A percentile compares a stretch with the other conserved stretches of the same genome.
phyloP scores from a whole-genome alignment of 2,888 invertebrate genomes.

The Nemotelus nigrinus region DNA sequence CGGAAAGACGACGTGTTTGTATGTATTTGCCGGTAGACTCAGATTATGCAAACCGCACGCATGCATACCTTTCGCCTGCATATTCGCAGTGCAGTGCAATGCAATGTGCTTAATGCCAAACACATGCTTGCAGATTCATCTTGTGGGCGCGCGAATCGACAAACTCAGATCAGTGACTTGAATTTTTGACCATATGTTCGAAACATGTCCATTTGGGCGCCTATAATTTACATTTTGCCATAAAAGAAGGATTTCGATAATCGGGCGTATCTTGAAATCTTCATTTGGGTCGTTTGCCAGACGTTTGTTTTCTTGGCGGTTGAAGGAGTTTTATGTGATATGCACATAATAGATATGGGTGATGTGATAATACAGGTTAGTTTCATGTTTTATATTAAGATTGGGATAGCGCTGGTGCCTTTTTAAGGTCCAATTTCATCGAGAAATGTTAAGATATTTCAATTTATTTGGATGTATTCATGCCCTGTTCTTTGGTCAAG shows the following conservation, averaged over 20 bases:
- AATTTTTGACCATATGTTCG: slow-evolving; percentile 28
- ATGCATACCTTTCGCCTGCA: neutral
- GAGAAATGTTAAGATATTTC: too few relatives aligned
- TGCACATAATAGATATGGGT: too few relatives aligned
- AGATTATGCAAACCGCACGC: neutral
- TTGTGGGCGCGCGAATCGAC: slow-evolving; percentile 24
- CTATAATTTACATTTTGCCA: slow-evolving; percentile 14
- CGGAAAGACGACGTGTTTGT: neutral
- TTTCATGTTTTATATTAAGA: too few relatives aligned
- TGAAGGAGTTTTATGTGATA: too few relatives aligned
- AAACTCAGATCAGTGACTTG: slow-evolving; percentile 25
- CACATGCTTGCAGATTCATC: slow-evolving; percentile 21
- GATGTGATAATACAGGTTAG: too few relatives aligned
- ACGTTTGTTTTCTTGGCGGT: too few relatives aligned
- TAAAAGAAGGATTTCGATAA: slow-evolving; percentile 3
- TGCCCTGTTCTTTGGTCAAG: too few relatives aligned
- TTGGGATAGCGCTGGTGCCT: too few relatives aligned
- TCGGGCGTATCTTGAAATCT: neutral
- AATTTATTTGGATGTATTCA: too few relatives aligned
- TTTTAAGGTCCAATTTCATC: too few relatives aligned
- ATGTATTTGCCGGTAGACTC: neutral
- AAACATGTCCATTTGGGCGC: slow-evolving; percentile 21
- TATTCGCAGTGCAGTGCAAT: neutral
- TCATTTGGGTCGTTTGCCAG: slow-evolving; percentile 9
- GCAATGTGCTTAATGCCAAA: slow-evolving; percentile 19